A percentile compares a stretch with the other conserved stretches of the same genome.
These are phyloP conservation scores for Enteromius anoplus DNA, from an alignment of 2,797 vertebrate genomes.

Conservation along the genomic window DNA sequence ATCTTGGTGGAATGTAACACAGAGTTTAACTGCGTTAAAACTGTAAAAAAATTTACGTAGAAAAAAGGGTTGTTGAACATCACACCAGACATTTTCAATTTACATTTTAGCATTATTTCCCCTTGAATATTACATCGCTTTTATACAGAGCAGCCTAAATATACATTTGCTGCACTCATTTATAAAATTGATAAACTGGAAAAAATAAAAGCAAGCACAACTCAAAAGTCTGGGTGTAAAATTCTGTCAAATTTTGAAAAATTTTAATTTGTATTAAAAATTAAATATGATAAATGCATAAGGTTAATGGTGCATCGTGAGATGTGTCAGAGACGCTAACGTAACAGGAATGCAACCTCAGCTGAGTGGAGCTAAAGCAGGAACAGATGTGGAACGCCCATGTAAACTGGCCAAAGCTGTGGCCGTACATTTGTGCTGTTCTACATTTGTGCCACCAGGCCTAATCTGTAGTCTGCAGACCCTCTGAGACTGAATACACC, in stretches of 20 bases:
- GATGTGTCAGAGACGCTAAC: conserved; percentile 14
- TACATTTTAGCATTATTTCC: not conserved
- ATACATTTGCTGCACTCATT: conserved; percentile 1
- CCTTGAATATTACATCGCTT: not conserved
- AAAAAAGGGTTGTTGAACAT: not conserved
- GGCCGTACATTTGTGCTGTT: conserved; percentile 3
- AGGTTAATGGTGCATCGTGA: conserved; percentile 6
- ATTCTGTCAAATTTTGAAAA: not conserved
- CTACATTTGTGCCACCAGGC: conserved; percentile 19
- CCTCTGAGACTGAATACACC: not conserved
- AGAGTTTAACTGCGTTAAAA: not conserved
- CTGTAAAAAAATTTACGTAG: not conserved
- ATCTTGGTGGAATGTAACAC: too few relatives aligned
- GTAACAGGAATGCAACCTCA: conserved; percentile 60
- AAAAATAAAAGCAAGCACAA: not conserved
- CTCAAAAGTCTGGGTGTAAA: not conserved
- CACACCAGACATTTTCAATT: not conserved
- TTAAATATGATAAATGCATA: not conserved
- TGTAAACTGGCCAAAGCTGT: conserved; percentile 40
- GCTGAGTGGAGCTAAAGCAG: conserved; percentile 64
- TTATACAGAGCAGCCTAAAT: not conserved
- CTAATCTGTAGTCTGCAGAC: conserved; percentile 38
- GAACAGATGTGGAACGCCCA: conserved; percentile 73
- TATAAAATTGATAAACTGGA: not conserved
- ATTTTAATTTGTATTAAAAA: not conserved